Evolutionary conservation across 2,797 vertebrate genomes (phyloP), one percentile per base, ranked within the genome.

Genomic region (Syngnathus rostellatus): DNA sequence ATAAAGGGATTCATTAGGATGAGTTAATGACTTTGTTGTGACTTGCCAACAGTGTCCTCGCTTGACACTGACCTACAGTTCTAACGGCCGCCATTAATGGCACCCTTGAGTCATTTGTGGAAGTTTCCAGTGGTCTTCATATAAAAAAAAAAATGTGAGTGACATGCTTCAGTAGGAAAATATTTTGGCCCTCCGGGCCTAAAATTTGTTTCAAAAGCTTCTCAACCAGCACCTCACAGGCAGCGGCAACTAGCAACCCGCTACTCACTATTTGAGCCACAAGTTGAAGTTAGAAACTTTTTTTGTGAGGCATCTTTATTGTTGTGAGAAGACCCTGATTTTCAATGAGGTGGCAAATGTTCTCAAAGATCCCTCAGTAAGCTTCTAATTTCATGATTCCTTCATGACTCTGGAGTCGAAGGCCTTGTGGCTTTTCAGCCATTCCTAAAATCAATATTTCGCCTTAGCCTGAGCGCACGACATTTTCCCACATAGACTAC

Each of bases 1-100:
- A n/a, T 81, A 74, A 79, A 76, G 69, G 66, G 67, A 77, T 81
- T 85, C 77, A 85, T 84, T 74, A 81, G 72, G 19, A 70, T 17
- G 66, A 70, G 65, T 77, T 83, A 80, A 83, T 81, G 45, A 74
- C 69, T 82, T 73, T 81, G 72, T 72, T 75, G 72, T 72, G 75
- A 21, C n/a, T 77, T 66, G 69, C 71, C 74, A 72, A 72, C 68
- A 68, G 70, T 71, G 72, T 60, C 72, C 75, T 74, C 6, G 79
- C 73, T 77, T 72, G 76, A 55, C 54, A 68, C 43, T 63, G 70
- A 80, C 70, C 78, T 70, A 43, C 65, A 46, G 64, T 75, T 69
- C 54, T 7, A 57, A 57, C 17, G 54, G 23, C 12, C 23, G 21
- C 11, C 25, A 31, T 37, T 37, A 31, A 31, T 55, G 53, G 53